Evolutionary conservation across 2,888 invertebrate genomes (phyloP).

Genomic region (Hybos culiciformis): DNA sequence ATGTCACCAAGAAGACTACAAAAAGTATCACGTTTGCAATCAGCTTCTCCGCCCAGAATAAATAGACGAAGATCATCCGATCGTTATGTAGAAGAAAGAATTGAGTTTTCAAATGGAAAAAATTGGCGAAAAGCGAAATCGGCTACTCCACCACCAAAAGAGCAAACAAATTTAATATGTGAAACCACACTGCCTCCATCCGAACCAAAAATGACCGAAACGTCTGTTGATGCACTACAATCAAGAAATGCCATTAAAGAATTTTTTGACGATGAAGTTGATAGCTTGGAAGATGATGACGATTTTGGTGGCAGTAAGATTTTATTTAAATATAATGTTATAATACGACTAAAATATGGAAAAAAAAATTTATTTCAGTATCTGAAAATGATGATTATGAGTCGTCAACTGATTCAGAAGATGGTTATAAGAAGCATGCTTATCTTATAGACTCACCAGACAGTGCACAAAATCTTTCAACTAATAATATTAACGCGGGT

Average conservation of each 20-base stretch:
- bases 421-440: slow-evolving; percentile 9
- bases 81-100: too few species aligned
- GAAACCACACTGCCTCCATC: background rate
- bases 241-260: background rate
- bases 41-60: background rate
- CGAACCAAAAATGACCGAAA: background rate
- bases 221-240: too few species aligned
- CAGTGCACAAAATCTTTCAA: background rate
- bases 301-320: slow-evolving; percentile 24
- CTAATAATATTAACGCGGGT: too few species aligned
- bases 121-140: background rate
- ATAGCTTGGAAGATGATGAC: slow-evolving; percentile 19
- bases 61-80: background rate
- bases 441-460: slow-evolving; percentile 4
- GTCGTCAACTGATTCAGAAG: slow-evolving; percentile 12
- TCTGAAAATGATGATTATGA: slow-evolving; percentile 4
- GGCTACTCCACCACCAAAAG: background rate
- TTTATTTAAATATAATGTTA: background rate
- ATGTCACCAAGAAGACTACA: background rate
- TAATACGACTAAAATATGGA: background rate
- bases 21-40: background rate
- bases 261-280: slow-evolving; percentile 15
- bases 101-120: too few species aligned
- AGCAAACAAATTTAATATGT: background rate
- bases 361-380: background rate